Percentiles rank a stretch among this genome's conserved stretches.
These are phyloP conservation scores for Spilarctia lutea DNA, from an alignment of 2,888 invertebrate species.

Conservation along the genomic window DNA sequence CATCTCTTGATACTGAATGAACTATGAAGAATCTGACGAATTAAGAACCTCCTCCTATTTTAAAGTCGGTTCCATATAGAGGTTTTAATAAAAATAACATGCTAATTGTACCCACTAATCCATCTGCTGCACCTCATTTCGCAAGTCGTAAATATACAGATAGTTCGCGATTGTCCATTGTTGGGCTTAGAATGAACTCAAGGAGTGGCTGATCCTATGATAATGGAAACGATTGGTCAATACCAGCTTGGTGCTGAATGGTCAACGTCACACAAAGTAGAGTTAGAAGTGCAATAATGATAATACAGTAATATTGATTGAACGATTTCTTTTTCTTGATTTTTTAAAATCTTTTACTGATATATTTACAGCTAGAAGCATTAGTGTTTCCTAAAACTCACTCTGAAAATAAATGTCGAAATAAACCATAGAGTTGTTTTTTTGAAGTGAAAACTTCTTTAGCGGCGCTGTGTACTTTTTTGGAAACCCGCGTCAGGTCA, in stretches of 20 bases:
- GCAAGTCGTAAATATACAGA: slow-evolving; percentile 40
- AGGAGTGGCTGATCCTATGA: slow-evolving; percentile 52
- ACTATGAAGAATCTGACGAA: too few relatives aligned
- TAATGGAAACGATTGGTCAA: slow-evolving; percentile 42
- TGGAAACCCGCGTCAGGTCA: too few relatives aligned
- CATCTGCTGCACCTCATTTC: slow-evolving; percentile 47
- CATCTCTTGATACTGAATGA: background rate
- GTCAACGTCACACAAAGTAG: slow-evolving; percentile 24
- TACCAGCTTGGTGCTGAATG: slow-evolving; percentile 40
- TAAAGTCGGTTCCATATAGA: background rate
- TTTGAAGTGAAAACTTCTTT: too few relatives aligned
- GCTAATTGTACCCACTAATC: slow-evolving; percentile 18
- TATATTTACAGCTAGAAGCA: too few relatives aligned
- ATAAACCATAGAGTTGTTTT: too few relatives aligned
- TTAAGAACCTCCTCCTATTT: too few relatives aligned
- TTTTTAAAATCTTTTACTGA: background rate
- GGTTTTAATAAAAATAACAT: background rate
- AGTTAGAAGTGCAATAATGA: slow-evolving; percentile 8
- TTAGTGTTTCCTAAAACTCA: too few relatives aligned
- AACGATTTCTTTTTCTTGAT: background rate
- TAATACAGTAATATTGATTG: background rate
- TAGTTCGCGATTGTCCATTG: slow-evolving; percentile 42
- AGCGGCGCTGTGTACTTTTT: too few relatives aligned
- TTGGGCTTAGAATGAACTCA: slow-evolving; percentile 40
- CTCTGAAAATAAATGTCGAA: too few relatives aligned